Evolutionary conservation across 2,888 invertebrate genomes (phyloP).

Genomic region (Augochlorella aurata): DNA sequence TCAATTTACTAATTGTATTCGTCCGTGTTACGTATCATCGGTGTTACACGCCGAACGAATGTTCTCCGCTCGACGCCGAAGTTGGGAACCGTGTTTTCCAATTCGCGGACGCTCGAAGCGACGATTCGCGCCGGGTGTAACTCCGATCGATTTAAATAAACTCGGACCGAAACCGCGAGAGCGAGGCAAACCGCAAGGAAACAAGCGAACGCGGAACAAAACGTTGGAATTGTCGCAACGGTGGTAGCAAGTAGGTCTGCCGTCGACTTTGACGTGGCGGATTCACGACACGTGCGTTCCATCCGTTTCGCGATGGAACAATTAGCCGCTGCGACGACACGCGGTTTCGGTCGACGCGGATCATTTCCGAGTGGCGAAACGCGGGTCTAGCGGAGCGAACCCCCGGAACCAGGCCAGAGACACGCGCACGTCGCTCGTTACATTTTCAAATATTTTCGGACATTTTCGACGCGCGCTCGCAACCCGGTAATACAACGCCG

Average conservation of each 20-base stretch:
- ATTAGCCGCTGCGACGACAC: conserved; percentile 12
- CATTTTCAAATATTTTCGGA: neutral
- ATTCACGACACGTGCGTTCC: conserved; percentile 24
- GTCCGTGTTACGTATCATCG: no score
- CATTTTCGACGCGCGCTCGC: neutral
- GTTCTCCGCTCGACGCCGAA: no score
- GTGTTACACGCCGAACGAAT: no score
- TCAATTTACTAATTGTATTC: no score
- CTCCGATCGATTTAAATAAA: neutral
- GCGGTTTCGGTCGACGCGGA: conserved; percentile 15
- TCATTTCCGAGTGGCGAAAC: neutral
- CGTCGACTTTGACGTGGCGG: conserved; percentile 13
- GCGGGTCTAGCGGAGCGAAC: neutral
- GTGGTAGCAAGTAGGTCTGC: neutral
- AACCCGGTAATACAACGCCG: neutral
- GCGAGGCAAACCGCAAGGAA: neutral
- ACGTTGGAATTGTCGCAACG: neutral
- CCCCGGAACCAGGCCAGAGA: neutral
- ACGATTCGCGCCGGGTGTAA: neutral
- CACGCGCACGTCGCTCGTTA: neutral
- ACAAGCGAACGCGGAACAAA: neutral
- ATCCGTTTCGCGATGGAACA: conserved; percentile 8
- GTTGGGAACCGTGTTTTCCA: no score
- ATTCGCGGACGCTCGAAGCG: neutral
- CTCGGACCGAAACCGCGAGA: neutral